Evolutionary conservation across 2,113 vertebrate species (phyloP), one percentile per base, ranked within the genome.

Genomic region (Dermatemys mawii): DNA sequence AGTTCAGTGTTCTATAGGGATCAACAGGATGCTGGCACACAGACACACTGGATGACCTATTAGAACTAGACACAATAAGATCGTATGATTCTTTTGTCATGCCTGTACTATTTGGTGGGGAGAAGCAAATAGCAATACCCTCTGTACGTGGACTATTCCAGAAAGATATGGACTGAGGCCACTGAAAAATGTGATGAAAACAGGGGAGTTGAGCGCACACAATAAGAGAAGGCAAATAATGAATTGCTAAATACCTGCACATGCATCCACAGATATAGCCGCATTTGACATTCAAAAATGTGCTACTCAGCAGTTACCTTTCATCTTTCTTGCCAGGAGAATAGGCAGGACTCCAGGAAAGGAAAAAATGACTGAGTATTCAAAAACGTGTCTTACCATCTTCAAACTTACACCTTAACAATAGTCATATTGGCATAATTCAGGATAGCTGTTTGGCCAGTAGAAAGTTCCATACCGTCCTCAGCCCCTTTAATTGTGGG

Each of bases 71-170:
- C 81, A 19, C 10, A 80, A 51, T 81, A 84, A 92, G 81, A 84
- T 14, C 13, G 27, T 46, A 2, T 16, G 79, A 91, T 44, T 49
- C 93, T 41, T 87, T 48, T 24, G 87, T 70, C 93, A 95, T 4
- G 2, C 0, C 19, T 91, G 84, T 73, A 84, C 86, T 79, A 0
- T 83, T 95, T 35, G 88, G 86, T 19, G 86, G 92, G 73, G 82
- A 81, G 83, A 83, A 85, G 81, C 90, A 93, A 91, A 96, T 70
- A 89, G 76, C 70, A 0, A 67, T 0, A 41, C 88, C 78, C 81
- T 76, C 76, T 55, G 0, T 0, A 44, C 12, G 49, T 9, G 73
- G 87, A 8, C 44, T 44, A 92, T 88, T 86, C 75, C 84, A 96
- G 86, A 87, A 97, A 87, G 1, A 4, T 86, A 12, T 0, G 87